phyloP scores from a whole-genome alignment of 2,888 invertebrate species.

The Hoplodrina blanda region DNA sequence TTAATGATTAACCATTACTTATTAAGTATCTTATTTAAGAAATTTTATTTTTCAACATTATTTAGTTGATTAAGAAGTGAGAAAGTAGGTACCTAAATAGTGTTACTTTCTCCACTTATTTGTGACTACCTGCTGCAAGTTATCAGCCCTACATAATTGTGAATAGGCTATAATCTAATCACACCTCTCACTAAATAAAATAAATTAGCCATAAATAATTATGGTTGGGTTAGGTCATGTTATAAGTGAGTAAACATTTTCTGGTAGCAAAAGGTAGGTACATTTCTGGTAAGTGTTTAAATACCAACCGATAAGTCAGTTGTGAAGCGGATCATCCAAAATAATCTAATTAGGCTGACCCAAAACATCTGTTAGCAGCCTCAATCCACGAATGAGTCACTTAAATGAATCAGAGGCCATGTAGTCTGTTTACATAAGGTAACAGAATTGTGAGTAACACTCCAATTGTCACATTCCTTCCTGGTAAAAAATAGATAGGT shows the following conservation, averaged over 20 bases:
- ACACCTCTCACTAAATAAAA: neutral
- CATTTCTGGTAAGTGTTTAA: neutral
- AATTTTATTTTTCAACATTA: neutral
- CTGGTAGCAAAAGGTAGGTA: neutral
- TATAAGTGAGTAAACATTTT: neutral
- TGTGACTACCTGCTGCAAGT: too few species aligned
- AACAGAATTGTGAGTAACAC: conserved; percentile 45
- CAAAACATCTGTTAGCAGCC: conserved; percentile 28
- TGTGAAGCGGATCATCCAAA: conserved; percentile 11
- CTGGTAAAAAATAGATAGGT: conserved; percentile 16
- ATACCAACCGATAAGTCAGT: neutral
- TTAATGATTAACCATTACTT: too few species aligned
- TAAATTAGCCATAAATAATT: neutral
- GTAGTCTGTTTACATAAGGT: conserved; percentile 30
- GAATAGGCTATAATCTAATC: too few species aligned
- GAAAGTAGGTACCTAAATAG: neutral
- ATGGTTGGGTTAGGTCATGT: neutral
- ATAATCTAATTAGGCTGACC: conserved; percentile 27
- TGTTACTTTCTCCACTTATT: too few species aligned
- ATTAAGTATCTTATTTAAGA: too few species aligned
- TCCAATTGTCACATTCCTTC: conserved; percentile 24
- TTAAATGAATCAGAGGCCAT: conserved; percentile 41
- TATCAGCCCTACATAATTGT: too few species aligned
- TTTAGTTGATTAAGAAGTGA: neutral
- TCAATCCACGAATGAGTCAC: conserved; percentile 46